These are phyloP conservation scores for Oasisia sp. DNA, from an alignment of 2,888 invertebrate species.

Conservation along the genomic window DNA sequence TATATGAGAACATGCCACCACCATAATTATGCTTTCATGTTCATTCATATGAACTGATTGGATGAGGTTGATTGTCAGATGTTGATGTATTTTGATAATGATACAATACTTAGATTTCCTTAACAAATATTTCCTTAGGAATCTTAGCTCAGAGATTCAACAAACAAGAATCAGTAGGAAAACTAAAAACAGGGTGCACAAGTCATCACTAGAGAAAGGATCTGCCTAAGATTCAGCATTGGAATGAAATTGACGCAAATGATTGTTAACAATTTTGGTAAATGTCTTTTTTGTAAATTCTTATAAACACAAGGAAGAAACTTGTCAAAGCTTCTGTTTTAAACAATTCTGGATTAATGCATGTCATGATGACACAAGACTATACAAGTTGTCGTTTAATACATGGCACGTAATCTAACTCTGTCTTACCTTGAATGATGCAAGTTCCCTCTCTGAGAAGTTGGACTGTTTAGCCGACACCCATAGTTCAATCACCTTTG, in stretches of 20 bases:
- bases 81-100: not conserved
- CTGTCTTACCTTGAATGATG: constrained; percentile 78
- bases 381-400: not conserved
- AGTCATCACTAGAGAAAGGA: too few relatives aligned
- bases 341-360: not conserved
- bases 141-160: too few relatives aligned
- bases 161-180: too few relatives aligned
- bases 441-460: constrained; percentile 83
- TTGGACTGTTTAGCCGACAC: constrained; percentile 81
- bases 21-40: not conserved
- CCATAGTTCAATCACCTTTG: constrained; percentile 91
- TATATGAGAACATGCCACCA: not conserved
- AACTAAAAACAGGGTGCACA: too few relatives aligned
- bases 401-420: not conserved
- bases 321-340: not conserved
- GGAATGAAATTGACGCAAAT: not conserved
- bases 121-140: too few relatives aligned
- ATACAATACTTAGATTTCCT: not conserved
- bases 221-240: too few relatives aligned
- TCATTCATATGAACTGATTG: not conserved
- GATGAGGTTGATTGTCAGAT: not conserved
- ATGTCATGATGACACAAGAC: not conserved
- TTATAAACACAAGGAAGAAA: not conserved
- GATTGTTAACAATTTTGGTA: not conserved
- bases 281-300: not conserved